Conservation (phyloP, 2,113 vertebrate genomes). For the Gymnorhina tibicen region DNA sequence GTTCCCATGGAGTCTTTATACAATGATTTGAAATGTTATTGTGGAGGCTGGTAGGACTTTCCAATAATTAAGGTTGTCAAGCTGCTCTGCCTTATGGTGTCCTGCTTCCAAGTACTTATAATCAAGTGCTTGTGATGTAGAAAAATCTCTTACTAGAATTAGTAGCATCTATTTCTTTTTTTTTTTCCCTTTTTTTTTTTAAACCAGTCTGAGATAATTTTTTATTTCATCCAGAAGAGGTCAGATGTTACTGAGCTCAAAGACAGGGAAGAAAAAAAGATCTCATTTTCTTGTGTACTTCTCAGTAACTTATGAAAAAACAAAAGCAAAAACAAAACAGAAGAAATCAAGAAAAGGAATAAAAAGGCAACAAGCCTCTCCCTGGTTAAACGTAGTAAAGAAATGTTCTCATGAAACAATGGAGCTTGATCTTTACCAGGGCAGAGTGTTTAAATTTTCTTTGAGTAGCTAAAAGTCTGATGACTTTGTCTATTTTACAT, state of each 20-base stretch:
- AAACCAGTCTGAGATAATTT: background rate
- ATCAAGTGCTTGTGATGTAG: background rate
- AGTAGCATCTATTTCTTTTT: background rate
- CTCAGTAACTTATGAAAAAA: background rate
- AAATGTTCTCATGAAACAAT: background rate
- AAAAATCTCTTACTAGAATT: background rate
- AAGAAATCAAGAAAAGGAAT: background rate
- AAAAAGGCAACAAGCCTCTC: background rate
- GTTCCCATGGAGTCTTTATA: background rate
- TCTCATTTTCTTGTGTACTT: background rate
- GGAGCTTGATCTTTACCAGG: background rate
- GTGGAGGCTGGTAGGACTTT: background rate
- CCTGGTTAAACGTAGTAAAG: background rate
- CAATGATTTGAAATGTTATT: background rate
- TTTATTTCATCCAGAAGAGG: background rate
- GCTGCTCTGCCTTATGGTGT: background rate
- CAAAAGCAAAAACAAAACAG: background rate
- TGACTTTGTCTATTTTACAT: background rate
- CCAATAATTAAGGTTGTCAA: background rate
- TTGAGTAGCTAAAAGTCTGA: background rate
- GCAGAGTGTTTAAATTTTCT: background rate
- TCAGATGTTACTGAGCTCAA: background rate
- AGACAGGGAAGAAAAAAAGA: background rate
- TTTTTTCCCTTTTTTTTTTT: background rate
- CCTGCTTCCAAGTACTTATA: background rate